A percentile compares a stretch with the other conserved stretches of the same genome.
These are phyloP conservation scores for human DNA, from an alignment of 2,113 vertebrate genomes.

Conservation along the genomic window GRCh38 chr6:68209501-68210000, in stretches of 20 bases:
- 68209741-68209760: neutral
- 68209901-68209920: neutral
- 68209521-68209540: no score
- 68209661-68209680: neutral
- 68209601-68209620: neutral
- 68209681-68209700: no score
- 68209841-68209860: neutral
- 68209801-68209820: neutral
- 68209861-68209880: neutral
- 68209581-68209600: rapidly evolving
- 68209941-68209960: neutral
- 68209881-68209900: neutral
- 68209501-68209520: no score
- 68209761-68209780: neutral
- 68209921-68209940: neutral
- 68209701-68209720: neutral
- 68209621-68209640: neutral
- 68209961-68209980: neutral
- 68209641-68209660: neutral
- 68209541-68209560: neutral
- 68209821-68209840: neutral
- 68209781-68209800: neutral
- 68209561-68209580: neutral
- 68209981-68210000: neutral
- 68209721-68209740: neutral